Conservation (phyloP, 2,797 vertebrate genomes). For the Argya squamiceps region DNA sequence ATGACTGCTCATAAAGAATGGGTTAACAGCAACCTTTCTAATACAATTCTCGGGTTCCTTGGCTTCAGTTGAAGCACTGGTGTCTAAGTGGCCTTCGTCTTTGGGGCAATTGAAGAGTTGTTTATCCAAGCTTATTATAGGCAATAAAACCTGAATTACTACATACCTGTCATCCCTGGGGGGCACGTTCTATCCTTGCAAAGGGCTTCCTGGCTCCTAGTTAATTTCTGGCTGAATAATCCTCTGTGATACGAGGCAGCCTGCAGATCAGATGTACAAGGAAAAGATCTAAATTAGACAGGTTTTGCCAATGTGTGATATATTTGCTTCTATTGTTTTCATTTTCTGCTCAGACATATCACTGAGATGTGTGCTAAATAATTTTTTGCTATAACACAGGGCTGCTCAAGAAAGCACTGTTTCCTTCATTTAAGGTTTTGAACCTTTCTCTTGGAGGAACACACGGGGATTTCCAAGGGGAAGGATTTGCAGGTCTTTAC, state of each 20-base stretch:
- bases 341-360: not conserved
- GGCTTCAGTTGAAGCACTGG: not conserved
- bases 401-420: not conserved
- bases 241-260: not conserved
- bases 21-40: not conserved
- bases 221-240: not conserved
- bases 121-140: slow-evolving; percentile 56
- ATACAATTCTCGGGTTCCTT: not conserved
- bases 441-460: not conserved
- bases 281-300: not conserved
- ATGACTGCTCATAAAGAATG: not conserved
- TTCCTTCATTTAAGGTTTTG: not conserved
- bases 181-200: slow-evolving; percentile 31
- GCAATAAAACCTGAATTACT: slow-evolving; percentile 68
- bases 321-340: not conserved
- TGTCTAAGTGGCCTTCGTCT: slow-evolving; percentile 24
- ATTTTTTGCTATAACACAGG: not conserved
- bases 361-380: not conserved
- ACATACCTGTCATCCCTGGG: slow-evolving; percentile 47
- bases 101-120: slow-evolving; percentile 31
- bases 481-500: not conserved
- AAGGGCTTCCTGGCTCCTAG: slow-evolving; percentile 8
- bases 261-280: not conserved
- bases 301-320: not conserved
- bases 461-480: not conserved